A percentile compares a stretch with the other conserved stretches of the same genome.
Evolutionary conservation across 2,113 vertebrate genomes (phyloP).

Genomic region (Cynopterus brachyotis): DNA sequence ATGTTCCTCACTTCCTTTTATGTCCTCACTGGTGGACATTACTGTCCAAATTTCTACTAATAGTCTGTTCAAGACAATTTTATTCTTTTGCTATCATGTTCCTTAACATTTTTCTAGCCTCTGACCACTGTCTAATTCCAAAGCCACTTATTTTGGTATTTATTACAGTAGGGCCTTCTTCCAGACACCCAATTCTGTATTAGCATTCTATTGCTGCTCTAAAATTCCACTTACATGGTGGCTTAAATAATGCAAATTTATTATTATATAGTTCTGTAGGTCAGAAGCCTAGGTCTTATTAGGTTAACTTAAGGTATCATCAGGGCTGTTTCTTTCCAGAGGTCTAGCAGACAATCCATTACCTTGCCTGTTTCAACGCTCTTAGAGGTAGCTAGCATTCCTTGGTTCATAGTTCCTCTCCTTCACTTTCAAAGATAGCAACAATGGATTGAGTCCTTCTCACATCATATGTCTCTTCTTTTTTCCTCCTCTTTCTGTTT

Average conservation of each 20-base stretch:
- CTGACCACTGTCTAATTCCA: background rate
- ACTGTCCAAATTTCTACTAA: background rate
- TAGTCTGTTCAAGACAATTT: background rate
- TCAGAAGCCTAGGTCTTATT: background rate
- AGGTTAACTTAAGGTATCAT: background rate
- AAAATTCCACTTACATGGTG: background rate
- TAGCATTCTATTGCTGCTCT: background rate
- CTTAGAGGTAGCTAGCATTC: background rate
- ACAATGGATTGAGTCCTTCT: background rate
- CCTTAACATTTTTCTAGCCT: background rate
- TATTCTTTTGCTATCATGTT: background rate
- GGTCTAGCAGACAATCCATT: rapidly evolving
- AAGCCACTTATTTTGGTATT: background rate
- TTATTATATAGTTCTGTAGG: background rate
- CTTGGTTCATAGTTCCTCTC: background rate
- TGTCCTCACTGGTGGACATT: background rate
- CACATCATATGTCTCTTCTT: background rate
- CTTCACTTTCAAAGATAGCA: background rate
- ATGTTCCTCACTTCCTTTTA: background rate
- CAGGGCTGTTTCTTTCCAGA: background rate
- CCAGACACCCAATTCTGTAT: background rate
- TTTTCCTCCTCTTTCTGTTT: background rate
- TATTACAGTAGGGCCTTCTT: background rate
- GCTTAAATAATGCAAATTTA: background rate
- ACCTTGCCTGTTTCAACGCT: background rate